Evolutionary conservation across 2,888 invertebrate species (phyloP).

Genomic region (Metopia argyrocephala): DNA sequence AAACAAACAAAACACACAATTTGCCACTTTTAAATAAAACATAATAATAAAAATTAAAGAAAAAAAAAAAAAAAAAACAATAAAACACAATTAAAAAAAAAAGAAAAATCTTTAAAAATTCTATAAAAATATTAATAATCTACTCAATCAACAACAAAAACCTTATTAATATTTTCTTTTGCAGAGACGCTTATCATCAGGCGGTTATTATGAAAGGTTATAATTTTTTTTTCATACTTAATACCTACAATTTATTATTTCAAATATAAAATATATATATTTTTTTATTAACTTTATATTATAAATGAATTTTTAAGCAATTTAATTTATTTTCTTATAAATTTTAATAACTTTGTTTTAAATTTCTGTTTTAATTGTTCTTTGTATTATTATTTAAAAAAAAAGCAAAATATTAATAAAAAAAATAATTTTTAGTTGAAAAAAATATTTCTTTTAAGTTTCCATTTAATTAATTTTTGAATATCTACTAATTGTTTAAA

Average conservation of each 20-base stretch:
- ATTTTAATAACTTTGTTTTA: slow-evolving; percentile 57
- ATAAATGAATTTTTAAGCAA: slow-evolving; percentile 31
- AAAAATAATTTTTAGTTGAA: slow-evolving; percentile 3
- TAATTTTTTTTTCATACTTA: slow-evolving; percentile 78
- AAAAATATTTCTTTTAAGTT: neutral
- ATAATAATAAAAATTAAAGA: neutral
- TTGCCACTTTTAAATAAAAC: neutral
- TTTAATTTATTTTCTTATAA: slow-evolving; percentile 8
- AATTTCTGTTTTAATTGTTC: slow-evolving; percentile 51
- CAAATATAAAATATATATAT: slow-evolving; percentile 46
- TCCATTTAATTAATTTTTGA: neutral
- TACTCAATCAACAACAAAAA: slow-evolving; percentile 71
- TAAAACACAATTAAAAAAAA: neutral
- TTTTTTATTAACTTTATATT: too few species aligned
- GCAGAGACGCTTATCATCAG: slow-evolving; percentile 79
- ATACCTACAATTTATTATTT: slow-evolving; percentile 67
- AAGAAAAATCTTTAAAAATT: slow-evolving; percentile 11
- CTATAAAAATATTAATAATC: slow-evolving; percentile 69
- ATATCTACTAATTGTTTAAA: neutral
- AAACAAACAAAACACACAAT: neutral
- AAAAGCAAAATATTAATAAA: slow-evolving; percentile 11
- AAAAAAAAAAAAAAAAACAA: neutral
- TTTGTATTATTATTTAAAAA: slow-evolving; percentile 21
- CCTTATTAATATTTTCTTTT: slow-evolving; percentile 77
- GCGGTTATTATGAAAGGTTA: slow-evolving; percentile 79